Percentiles rank a stretch among this genome's conserved stretches.
These are phyloP conservation scores for Drosophila mulleri DNA, from an alignment of 2,888 invertebrate species.

Conservation along the genomic window DNA sequence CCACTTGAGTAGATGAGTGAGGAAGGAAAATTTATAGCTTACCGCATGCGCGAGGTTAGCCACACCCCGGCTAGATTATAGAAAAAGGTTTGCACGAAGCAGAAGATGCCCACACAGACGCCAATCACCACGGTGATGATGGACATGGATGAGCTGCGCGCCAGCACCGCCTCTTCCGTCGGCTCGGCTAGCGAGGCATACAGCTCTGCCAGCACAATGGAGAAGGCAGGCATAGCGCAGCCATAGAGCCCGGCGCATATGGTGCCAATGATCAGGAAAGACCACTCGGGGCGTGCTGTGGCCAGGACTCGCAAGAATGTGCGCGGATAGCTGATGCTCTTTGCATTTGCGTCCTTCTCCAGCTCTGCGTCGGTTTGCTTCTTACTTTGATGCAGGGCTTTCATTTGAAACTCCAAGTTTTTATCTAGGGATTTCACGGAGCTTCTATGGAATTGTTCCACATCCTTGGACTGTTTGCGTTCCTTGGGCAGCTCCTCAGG, in stretches of 20 bases:
- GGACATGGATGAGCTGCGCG: conserved; percentile 87
- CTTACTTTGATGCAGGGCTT: conserved; percentile 30
- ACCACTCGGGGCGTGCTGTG: conserved; percentile 88
- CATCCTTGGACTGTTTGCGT: conserved; percentile 55
- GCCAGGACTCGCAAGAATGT: conserved; percentile 87
- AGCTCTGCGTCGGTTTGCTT: conserved; percentile 2
- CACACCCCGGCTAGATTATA: conserved; percentile 91
- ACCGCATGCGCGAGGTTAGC: conserved; percentile 88
- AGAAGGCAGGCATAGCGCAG: conserved; percentile 90
- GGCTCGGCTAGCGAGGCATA: conserved; percentile 86
- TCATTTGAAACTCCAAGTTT: conserved; percentile 63
- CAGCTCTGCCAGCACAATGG: conserved; percentile 91
- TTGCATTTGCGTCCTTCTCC: conserved; percentile 1
- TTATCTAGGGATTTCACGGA: conserved; percentile 56
- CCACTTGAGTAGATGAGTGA: not conserved
- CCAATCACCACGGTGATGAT: conserved; percentile 88
- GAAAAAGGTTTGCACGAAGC: conserved; percentile 89
- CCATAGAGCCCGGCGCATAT: conserved; percentile 89
- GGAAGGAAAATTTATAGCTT: not conserved
- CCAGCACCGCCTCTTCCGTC: conserved; percentile 86
- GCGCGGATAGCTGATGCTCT: conserved; percentile 54
- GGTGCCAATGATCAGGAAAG: conserved; percentile 87
- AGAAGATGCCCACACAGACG: conserved; percentile 87
- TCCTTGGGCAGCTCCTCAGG: conserved; percentile 48
- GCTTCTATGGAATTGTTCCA: conserved; percentile 34